Base-by-base conservation (phyloP, 2,888 invertebrate species). In the Hirtodrosophila alboralis region DNA sequence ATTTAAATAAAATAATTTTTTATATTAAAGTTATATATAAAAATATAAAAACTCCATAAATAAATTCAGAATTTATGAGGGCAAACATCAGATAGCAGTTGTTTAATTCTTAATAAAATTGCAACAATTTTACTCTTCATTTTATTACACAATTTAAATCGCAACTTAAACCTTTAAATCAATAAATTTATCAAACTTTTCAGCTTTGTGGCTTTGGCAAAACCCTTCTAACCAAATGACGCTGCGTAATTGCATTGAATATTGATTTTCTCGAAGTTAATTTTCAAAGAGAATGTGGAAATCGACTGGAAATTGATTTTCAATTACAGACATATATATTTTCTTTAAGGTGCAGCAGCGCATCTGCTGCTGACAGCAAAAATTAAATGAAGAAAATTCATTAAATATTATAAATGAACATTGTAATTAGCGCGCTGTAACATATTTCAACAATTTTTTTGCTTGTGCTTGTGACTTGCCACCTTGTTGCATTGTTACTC, bases 251-350 rank as follows among this genome's bases (percentile, higher is more conserved):
- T 69, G 47, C 70, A 67, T 67, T 69, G 47, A 12, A 14, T 38
- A 57, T 62, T 52, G 63, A 56, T 69, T 68, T 65, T 36, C 16
- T 10, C 23, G 8, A 23, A 8, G 6, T 23, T 5, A 21, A 21
- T 5, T 21, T 21, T 53, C 21, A 38, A 41, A 49, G 43, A 21
- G 23, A 44, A 26, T 10, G 33, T 70, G 69, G 61, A 76, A 80
- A 83, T 76, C 53, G 63, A 72, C 44, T 65, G 72, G 68, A 86
- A 87, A 86, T 84, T 77, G 70, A 66, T 81, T 87, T 86, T 72
- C 74, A 75, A 54, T 65, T 71, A 67, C 66, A 68, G 48, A 8
- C 52, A 61, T 16, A 8, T 51, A 61, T 16, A 60, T 51, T 44
- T 56, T 45, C 43, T 49, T 48, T 1, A 48, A 44, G 34, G 18